phyloP scores from a whole-genome alignment of 2,888 invertebrate species.

The Metallyticus violacea region DNA sequence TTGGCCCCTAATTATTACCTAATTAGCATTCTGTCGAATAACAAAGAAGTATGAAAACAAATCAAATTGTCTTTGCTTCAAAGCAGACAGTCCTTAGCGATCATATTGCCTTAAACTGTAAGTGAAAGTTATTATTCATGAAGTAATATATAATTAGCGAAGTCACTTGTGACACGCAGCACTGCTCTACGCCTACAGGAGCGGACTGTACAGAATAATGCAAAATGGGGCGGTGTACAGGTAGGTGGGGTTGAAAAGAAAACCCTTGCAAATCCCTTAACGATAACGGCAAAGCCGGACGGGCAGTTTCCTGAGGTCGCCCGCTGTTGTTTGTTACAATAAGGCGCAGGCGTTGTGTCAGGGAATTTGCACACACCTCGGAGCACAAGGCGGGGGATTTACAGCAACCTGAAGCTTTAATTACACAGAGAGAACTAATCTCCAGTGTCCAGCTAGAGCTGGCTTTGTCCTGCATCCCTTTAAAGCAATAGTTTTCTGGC shows the following conservation, averaged over 20 bases:
- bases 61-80: no score
- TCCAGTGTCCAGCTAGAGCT: neutral
- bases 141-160: no score
- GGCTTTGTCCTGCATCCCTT: neutral
- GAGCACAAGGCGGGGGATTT: constrained; percentile 10
- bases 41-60: no score
- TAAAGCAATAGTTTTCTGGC: neutral
- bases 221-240: neutral
- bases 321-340: constrained; percentile 17
- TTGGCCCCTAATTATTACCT: no score
- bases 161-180: neutral
- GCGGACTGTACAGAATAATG: neutral
- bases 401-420: constrained; percentile 4
- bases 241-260: neutral
- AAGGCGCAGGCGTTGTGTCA: constrained; percentile 1
- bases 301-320: constrained; percentile 9
- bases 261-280: constrained; percentile 21
- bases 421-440: neutral
- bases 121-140: no score
- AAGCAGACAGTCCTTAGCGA: no score
- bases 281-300: constrained; percentile 20
- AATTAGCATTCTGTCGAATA: no score
- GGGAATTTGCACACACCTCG: neutral
- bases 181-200: neutral
- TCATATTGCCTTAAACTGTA: no score